Evolutionary conservation across 2,888 invertebrate genomes (phyloP), one percentile per base, ranked within the genome.

Genomic region (Melolontha melolontha): DNA sequence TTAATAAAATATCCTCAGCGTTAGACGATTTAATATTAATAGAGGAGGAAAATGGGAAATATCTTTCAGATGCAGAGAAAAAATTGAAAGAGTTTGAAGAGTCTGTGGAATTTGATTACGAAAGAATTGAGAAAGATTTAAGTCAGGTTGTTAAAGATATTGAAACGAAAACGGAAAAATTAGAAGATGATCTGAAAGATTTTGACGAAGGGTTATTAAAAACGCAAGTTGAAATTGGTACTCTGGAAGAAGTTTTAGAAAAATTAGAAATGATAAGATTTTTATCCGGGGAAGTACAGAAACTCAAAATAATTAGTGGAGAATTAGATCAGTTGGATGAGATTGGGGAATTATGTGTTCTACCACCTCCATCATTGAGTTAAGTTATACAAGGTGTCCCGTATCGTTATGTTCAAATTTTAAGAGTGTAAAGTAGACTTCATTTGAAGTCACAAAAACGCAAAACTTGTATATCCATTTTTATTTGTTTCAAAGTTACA

Each of bases 291-390:
- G 34, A 47, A 8, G 40, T 68, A 7, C 22, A 54, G 2, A 47
- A 69, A 16, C 41, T 73, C 7, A 39, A 63, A 16, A 10, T 39
- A 52, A 68, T 71, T 29, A 66, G 72, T 57, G 22, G 63, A 12
- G 71, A 75, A 63, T 68, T 73, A 14, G 22, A 59, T 47, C 64
- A 27, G 40, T 11, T 70, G 7, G 67, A 67, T 50, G 12, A 64
- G 7, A 65, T 22, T 22, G 22, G 22, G 22, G 22, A 22, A 22
- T 22, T 22, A 22, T 22, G 22, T 22, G 22, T 22, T 22, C 2
- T 22, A 22, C 22, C 22, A 22, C 22, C 22, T 2, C 22, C 22
- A 4, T 22, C 22, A 22, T 22, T 22, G 22, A 2, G 2, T 22
- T 22, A 22, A 22, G 2, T 22, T 4, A n/a, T n/a, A n/a, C n/a